phyloP scores from a whole-genome alignment of 2,113 vertebrate species.

The Nothocercus nigrocapillus region DNA sequence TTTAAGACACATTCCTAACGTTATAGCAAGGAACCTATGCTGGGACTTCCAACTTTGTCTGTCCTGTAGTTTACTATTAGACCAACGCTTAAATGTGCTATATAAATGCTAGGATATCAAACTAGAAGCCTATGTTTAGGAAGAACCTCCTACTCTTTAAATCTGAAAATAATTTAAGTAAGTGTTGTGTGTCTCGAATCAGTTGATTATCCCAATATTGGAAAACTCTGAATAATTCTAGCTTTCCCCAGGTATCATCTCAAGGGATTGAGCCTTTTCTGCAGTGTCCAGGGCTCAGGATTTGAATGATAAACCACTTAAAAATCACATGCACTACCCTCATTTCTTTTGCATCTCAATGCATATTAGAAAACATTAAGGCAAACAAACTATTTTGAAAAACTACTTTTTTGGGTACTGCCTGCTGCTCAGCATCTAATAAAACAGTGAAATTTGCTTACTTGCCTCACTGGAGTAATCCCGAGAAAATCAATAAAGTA shows the following conservation, averaged over 20 bases:
- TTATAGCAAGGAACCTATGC: background rate
- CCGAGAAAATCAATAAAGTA: background rate
- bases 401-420: background rate
- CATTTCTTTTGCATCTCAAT: background rate
- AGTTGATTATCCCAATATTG: background rate
- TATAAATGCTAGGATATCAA: background rate
- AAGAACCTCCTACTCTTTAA: background rate
- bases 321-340: background rate
- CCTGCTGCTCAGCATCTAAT: background rate
- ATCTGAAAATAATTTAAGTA: background rate
- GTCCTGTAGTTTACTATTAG: background rate
- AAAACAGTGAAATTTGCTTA: background rate
- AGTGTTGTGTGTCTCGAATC: background rate
- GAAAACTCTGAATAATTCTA: background rate
- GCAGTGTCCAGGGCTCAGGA: background rate
- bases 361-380: background rate
- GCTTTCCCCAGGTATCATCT: background rate
- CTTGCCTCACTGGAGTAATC: background rate
- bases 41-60: background rate
- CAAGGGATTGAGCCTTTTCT: background rate
- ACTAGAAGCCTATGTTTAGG: background rate
- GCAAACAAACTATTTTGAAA: background rate
- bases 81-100: background rate
- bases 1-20: accelerated
- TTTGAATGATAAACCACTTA: background rate